A percentile compares a stretch with the other conserved stretches of the same genome.
Evolutionary conservation across 2,113 vertebrate species (phyloP).

Genomic region (Emydura subglobosa): DNA sequence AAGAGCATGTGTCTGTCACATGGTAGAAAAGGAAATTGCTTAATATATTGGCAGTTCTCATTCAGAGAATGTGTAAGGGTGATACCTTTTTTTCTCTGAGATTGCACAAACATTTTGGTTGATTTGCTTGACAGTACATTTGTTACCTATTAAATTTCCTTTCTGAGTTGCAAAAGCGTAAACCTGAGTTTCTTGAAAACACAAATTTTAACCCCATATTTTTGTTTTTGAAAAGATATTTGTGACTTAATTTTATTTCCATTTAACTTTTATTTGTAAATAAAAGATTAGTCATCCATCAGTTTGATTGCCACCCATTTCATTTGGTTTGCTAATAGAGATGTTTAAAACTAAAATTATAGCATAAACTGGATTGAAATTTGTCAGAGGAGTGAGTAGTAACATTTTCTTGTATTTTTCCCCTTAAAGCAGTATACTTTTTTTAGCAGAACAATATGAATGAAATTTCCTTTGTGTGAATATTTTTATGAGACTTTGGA

Average conservation of each 20-base stretch:
- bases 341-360: neutral
- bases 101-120: neutral
- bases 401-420: neutral
- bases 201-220: neutral
- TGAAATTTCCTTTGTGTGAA: neutral
- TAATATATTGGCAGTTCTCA: neutral
- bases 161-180: neutral
- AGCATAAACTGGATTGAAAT: neutral
- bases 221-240: neutral
- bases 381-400: neutral
- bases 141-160: slow-evolving; percentile 19
- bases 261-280: neutral
- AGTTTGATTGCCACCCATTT: neutral
- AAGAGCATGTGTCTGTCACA: neutral
- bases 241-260: neutral
- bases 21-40: neutral
- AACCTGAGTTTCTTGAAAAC: neutral
- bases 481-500: neutral
- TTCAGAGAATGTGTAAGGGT: neutral
- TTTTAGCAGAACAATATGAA: neutral
- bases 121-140: neutral
- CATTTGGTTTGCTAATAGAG: neutral
- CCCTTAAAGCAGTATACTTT: neutral
- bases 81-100: neutral
- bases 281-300: neutral